phyloP scores from a whole-genome alignment of 1,140 invertebrate genomes.

The Eurosta solidaginis region DNA sequence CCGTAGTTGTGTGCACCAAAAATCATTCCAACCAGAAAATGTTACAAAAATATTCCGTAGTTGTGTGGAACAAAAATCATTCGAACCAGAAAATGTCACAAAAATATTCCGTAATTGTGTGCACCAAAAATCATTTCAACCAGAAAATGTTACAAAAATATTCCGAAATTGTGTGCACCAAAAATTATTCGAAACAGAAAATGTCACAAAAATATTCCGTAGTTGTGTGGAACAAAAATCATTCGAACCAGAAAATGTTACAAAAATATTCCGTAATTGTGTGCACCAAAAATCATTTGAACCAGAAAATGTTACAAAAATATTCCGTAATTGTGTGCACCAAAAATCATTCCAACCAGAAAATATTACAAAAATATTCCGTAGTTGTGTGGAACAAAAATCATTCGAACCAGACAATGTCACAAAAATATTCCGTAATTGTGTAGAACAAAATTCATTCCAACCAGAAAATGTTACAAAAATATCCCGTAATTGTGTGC shows the following conservation, averaged over 20 bases:
- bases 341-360: background rate
- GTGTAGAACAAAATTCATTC: background rate
- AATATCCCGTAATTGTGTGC: background rate
- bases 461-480: background rate
- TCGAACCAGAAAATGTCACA: background rate
- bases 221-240: background rate
- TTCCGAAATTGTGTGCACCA: background rate
- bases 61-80: background rate
- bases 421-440: background rate
- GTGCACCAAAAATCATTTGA: background rate
- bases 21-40: background rate
- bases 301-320: background rate
- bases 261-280: background rate
- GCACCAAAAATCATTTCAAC: background rate
- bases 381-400: background rate
- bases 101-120: background rate
- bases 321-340: background rate
- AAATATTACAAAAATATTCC: background rate
- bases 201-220: background rate
- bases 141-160: background rate
- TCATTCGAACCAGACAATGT: background rate
- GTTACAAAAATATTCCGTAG: background rate
- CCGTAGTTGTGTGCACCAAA: background rate
- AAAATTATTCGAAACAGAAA: background rate
- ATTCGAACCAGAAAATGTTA: background rate